These are phyloP conservation scores for Glaucidium brasilianum DNA, from an alignment of 2,113 vertebrate genomes.

Conservation along the genomic window DNA sequence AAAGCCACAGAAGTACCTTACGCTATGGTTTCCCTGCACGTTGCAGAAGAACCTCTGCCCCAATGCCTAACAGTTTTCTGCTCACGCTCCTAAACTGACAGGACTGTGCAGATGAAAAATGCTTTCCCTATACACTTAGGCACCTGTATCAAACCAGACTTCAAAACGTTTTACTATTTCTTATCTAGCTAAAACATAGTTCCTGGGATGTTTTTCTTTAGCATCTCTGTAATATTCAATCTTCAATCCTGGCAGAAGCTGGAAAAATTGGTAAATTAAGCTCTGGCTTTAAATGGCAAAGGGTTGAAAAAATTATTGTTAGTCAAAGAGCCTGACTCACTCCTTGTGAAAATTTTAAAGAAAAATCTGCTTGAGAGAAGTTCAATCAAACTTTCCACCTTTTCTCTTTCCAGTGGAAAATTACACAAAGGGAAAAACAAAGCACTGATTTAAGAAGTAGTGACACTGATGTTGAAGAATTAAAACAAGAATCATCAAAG, in stretches of 20 bases:
- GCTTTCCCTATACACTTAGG: background rate
- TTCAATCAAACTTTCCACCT: background rate
- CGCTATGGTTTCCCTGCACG: background rate
- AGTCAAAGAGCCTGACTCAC: background rate
- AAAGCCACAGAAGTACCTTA: background rate
- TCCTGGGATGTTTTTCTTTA: background rate
- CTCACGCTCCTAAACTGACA: background rate
- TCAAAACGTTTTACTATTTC: background rate
- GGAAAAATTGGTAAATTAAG: background rate
- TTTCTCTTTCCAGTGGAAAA: background rate
- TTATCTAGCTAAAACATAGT: background rate
- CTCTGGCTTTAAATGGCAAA: background rate
- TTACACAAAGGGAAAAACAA: background rate
- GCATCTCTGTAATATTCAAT: background rate
- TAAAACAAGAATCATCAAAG: background rate
- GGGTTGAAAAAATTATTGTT: background rate
- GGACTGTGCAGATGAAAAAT: background rate
- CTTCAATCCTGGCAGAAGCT: background rate
- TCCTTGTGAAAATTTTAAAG: background rate
- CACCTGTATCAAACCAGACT: background rate
- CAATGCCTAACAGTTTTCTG: background rate
- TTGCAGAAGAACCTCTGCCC: background rate
- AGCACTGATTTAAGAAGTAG: background rate
- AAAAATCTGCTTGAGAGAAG: background rate
- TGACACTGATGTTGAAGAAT: background rate